Percentiles rank a stretch among this genome's conserved stretches.
Conservation (phyloP, 2,113 vertebrate genomes). For the Pangasianodon gigas region DNA sequence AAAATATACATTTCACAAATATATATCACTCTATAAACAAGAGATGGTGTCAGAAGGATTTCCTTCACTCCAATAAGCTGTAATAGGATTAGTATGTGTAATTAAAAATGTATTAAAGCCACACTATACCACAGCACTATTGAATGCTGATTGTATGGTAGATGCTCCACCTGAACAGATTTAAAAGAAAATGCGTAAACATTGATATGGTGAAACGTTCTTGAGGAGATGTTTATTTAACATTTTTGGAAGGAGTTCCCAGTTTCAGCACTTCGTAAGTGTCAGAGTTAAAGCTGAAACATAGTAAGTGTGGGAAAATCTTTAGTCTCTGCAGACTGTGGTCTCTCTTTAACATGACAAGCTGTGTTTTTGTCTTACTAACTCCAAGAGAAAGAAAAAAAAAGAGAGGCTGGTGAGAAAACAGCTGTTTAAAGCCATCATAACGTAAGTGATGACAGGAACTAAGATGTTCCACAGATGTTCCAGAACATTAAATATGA, state of each 20-base stretch:
- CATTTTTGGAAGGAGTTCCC: too few relatives aligned
- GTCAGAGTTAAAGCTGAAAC: not conserved
- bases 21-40: not conserved
- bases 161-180: not conserved
- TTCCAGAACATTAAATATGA: not conserved
- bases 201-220: not conserved
- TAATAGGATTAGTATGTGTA: not conserved
- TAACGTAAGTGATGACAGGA: not conserved
- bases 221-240: too few relatives aligned
- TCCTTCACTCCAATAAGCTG: not conserved
- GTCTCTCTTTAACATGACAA: not conserved
- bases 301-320: not conserved
- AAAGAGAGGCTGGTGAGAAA: not conserved
- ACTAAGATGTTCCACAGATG: not conserved
- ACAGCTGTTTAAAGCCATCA: not conserved
- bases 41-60: not conserved
- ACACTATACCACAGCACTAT: not conserved
- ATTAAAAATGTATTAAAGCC: not conserved
- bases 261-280: too few relatives aligned
- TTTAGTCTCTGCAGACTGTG: not conserved
- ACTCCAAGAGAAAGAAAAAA: not conserved
- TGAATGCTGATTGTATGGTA: not conserved
- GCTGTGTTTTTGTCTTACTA: not conserved
- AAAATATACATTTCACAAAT: not conserved
- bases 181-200: not conserved